Conservation (phyloP, 1,140 invertebrate genomes). For the Gonioctena quinquepunctata region DNA sequence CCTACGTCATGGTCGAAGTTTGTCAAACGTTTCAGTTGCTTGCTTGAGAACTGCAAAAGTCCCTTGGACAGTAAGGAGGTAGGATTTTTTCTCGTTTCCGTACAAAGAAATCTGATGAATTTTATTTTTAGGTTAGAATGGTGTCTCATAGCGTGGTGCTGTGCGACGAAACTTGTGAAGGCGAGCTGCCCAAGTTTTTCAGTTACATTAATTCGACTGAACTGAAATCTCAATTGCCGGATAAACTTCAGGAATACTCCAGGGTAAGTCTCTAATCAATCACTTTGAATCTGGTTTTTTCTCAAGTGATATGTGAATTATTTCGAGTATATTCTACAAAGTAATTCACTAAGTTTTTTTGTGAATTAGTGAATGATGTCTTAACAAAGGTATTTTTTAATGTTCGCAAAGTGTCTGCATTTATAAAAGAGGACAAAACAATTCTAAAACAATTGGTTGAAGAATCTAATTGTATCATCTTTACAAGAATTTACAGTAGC, state of each 20-base stretch:
- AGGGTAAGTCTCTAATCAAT: slow-evolving; percentile 17
- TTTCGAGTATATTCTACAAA: no score
- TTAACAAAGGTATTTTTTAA: no score
- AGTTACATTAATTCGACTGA: slow-evolving; percentile 31
- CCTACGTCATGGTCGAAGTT: slow-evolving; percentile 44
- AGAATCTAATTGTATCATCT: no score
- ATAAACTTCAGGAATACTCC: slow-evolving; percentile 24
- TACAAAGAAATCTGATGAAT: background rate
- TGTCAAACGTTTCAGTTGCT: slow-evolving; percentile 41
- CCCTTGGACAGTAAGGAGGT: slow-evolving; percentile 34
- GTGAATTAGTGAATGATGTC: no score
- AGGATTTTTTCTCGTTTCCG: background rate
- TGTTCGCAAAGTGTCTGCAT: no score
- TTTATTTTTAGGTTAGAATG: slow-evolving; percentile 30
- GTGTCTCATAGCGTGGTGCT: slow-evolving; percentile 35
- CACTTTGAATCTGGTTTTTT: no score
- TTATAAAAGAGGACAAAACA: no score
- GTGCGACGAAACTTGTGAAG: slow-evolving; percentile 41
- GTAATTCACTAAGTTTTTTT: no score
- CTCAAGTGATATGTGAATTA: no score
- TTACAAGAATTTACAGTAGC: no score
- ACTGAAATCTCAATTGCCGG: slow-evolving; percentile 28
- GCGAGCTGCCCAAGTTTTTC: slow-evolving; percentile 33
- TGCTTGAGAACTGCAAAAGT: slow-evolving; percentile 38
- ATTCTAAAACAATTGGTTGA: no score